Evolutionary conservation across 2,888 invertebrate genomes (phyloP).

Genomic region (Tachina lurida): DNA sequence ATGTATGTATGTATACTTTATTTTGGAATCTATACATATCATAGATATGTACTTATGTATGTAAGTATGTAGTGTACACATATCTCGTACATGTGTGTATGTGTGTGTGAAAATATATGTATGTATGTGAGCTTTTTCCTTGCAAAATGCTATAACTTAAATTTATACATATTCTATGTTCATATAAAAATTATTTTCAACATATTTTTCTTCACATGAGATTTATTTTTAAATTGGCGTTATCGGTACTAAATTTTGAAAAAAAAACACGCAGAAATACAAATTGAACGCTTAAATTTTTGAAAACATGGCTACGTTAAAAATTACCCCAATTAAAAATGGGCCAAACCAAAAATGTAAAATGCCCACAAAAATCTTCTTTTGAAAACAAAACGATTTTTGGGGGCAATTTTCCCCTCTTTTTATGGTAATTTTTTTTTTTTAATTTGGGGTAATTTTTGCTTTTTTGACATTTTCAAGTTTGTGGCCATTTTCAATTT

Average conservation of each 20-base stretch:
- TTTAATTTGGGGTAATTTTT: too few relatives aligned
- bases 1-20: conserved; percentile 67
- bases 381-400: too few relatives aligned
- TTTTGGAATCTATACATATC: conserved; percentile 61
- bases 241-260: conserved; percentile 77
- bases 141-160: conserved; percentile 46
- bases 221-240: conserved; percentile 79
- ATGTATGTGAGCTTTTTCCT: conserved; percentile 61
- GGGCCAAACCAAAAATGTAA: too few relatives aligned
- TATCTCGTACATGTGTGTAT: too few relatives aligned
- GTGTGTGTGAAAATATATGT: neutral
- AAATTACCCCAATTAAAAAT: too few relatives aligned
- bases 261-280: conserved; percentile 63
- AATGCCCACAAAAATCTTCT: too few relatives aligned
- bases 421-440: too few relatives aligned
- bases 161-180: neutral
- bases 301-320: neutral
- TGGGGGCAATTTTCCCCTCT: too few relatives aligned
- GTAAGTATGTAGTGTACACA: too few relatives aligned
- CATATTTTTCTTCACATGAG: conserved; percentile 42
- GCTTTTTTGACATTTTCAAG: too few relatives aligned
- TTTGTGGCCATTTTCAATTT: too few relatives aligned
- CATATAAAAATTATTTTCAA: conserved; percentile 5
- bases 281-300: neutral
- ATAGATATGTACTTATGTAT: too few relatives aligned